Base-by-base conservation (phyloP, 2,797 vertebrate genomes). In the Botia almorhae region DNA sequence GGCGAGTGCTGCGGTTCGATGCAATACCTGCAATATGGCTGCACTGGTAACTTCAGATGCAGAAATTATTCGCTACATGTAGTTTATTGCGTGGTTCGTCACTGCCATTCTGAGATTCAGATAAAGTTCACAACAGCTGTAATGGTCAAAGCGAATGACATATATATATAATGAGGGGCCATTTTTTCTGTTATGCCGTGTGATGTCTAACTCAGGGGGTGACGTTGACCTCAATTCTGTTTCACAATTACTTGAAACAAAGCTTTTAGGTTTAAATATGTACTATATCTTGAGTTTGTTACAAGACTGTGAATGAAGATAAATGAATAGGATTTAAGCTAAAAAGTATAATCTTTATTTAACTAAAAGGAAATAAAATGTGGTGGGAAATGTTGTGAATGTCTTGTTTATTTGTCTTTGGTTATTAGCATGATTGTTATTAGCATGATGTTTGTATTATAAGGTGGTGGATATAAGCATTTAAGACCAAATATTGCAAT, bases 261-360 rank as follows among this genome's bases (percentile, higher is more conserved):
- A 91, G 86, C 85, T 84, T 92, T 91, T 91, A 89, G 89, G 88
- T 89, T 87, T 80, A 91, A 82, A 92, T 89, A 83, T 87, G 84
- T 74, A 76, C 82, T 90, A 82, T 77, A 81, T 86, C 86, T 33
- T 80, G 85, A 87, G 51, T 85, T 91, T 85, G 90, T 82, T 26
- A 89, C 68, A 86, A 72, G 84, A 93, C 91, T 93, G 93, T 94
- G 93, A 95, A 94, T 92, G 88, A 91, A 90, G 72, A 91, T 88
- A 1, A 70, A 82, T 81, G 77, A 51, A 11, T 78, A 81, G 88
- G 82, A 91, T 89, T 92, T 93, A 92, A 93, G 91, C 81, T 89
- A 87, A 89, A 71, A 85, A 91, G 83, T 86, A 84, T 76, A 90
- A 89, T 92, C 90, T 89, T 93, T 94, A 94, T 94, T 95, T 94